Evolutionary conservation across 1,140 invertebrate species (phyloP).

Genomic region (Aricia agestis): DNA sequence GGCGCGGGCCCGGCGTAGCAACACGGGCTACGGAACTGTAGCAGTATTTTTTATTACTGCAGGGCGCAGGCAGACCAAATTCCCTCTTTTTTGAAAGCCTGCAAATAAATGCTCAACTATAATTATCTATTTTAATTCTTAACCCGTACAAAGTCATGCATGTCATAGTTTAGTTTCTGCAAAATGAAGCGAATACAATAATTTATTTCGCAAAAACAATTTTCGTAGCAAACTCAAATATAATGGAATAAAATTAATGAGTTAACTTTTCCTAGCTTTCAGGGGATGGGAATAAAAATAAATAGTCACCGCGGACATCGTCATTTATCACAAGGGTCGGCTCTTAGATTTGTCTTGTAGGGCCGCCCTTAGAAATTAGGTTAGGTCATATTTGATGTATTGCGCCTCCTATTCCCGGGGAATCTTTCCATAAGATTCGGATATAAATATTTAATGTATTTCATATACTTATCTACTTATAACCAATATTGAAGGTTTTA

Average conservation of each 20-base stretch:
- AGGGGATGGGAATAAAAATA: not conserved
- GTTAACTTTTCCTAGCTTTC: not conserved
- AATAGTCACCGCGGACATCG: not conserved
- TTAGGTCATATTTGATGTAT: conserved; percentile 3
- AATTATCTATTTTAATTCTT: not conserved
- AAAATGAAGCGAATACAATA: too few relatives aligned
- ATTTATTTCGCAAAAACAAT: too few relatives aligned
- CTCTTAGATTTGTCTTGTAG: conserved; percentile 1
- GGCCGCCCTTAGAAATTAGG: not conserved
- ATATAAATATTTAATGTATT: not conserved
- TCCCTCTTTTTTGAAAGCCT: too few relatives aligned
- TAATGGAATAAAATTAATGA: conserved; percentile 12
- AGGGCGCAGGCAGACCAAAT: too few relatives aligned
- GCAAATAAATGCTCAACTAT: too few relatives aligned
- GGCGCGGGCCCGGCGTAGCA: not conserved
- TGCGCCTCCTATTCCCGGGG: not conserved
- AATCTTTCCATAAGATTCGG: not conserved
- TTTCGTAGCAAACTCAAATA: not conserved
- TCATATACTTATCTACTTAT: not conserved
- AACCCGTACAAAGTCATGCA: too few relatives aligned
- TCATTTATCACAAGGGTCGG: not conserved
- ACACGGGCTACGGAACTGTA: not conserved
- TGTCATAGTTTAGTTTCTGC: too few relatives aligned
- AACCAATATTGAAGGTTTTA: too few relatives aligned
- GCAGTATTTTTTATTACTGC: too few relatives aligned